These are phyloP conservation scores for Petrolisthes manimaculis DNA, from an alignment of 2,888 invertebrate genomes.

Conservation along the genomic window DNA sequence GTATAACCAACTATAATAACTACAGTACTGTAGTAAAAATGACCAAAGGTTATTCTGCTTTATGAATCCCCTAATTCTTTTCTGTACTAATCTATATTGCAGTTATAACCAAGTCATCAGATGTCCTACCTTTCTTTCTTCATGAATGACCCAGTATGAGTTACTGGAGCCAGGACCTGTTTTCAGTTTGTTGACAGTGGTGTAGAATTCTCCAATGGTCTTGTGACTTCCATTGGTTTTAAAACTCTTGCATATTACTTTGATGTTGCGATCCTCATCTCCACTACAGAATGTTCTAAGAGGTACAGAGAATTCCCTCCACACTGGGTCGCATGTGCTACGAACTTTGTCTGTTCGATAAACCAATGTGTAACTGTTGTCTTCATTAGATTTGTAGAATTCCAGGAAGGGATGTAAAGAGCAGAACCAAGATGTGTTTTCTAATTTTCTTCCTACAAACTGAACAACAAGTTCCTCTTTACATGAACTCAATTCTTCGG, in stretches of 20 bases:
- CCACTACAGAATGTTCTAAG: conserved; percentile 70
- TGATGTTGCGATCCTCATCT: conserved; percentile 72
- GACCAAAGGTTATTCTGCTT: too few species aligned
- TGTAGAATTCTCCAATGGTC: conserved; percentile 66
- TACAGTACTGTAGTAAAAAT: too few species aligned
- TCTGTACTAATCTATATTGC: too few species aligned
- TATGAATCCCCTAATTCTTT: too few species aligned
- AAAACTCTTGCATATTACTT: conserved; percentile 71
- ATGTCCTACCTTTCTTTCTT: conserved; percentile 67
- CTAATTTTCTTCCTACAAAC: conserved; percentile 69
- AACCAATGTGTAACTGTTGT: conserved; percentile 67
- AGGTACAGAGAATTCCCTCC: conserved; percentile 72
- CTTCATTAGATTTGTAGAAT: conserved; percentile 71
- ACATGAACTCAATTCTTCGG: conserved; percentile 70
- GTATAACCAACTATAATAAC: too few species aligned
- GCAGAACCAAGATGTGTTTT: conserved; percentile 69
- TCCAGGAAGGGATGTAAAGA: conserved; percentile 70
- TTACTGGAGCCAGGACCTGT: conserved; percentile 69
- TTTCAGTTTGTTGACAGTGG: conserved; percentile 66
- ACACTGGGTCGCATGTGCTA: conserved; percentile 73
- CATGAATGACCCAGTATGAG: conserved; percentile 69
- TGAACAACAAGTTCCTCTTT: conserved; percentile 69
- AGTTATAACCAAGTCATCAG: too few species aligned
- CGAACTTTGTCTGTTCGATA: conserved; percentile 70
- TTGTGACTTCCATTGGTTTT: conserved; percentile 67